Conservation (phyloP, 1,140 invertebrate species). For the Zaprionus davidi region DNA sequence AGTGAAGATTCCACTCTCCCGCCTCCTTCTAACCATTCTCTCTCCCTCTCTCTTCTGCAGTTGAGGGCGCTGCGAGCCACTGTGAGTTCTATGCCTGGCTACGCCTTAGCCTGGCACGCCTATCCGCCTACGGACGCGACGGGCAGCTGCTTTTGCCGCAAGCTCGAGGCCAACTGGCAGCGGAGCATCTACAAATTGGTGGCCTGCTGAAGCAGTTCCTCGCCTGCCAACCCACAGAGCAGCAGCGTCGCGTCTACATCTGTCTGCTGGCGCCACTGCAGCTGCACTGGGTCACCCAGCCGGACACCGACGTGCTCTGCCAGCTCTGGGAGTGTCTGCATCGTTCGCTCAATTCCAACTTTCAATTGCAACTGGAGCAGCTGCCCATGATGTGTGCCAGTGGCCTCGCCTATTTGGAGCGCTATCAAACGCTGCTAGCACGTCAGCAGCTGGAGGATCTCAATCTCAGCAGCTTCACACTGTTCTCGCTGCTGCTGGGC, state of each 20-base stretch:
- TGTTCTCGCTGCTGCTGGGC: constrained; percentile 68
- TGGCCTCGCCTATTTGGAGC: constrained; percentile 68
- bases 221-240: constrained; percentile 66
- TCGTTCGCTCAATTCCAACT: constrained; percentile 72
- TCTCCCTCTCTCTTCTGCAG: background rate
- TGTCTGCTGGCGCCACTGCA: constrained; percentile 64
- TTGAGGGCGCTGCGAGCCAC: constrained; percentile 25
- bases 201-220: constrained; percentile 62
- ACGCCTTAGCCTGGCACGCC: constrained; percentile 46
- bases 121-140: constrained; percentile 21
- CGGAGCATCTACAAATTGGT: constrained; percentile 34
- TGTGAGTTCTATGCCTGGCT: constrained; percentile 70
- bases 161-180: background rate
- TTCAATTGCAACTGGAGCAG: constrained; percentile 62
- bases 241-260: constrained; percentile 70
- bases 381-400: constrained; percentile 54
- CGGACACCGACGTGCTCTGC: constrained; percentile 66
- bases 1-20: background rate
- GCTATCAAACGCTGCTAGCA: constrained; percentile 58
- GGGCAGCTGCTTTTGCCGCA: constrained; percentile 14
- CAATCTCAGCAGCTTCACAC: constrained; percentile 76
- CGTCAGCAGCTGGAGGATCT: constrained; percentile 59
- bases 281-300: constrained; percentile 53
- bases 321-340: constrained; percentile 81
- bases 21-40: background rate